Percentiles rank a stretch among this genome's conserved stretches.
These are phyloP conservation scores for Pomatorhinus ruficollis DNA, from an alignment of 2,113 vertebrate genomes.

Conservation along the genomic window DNA sequence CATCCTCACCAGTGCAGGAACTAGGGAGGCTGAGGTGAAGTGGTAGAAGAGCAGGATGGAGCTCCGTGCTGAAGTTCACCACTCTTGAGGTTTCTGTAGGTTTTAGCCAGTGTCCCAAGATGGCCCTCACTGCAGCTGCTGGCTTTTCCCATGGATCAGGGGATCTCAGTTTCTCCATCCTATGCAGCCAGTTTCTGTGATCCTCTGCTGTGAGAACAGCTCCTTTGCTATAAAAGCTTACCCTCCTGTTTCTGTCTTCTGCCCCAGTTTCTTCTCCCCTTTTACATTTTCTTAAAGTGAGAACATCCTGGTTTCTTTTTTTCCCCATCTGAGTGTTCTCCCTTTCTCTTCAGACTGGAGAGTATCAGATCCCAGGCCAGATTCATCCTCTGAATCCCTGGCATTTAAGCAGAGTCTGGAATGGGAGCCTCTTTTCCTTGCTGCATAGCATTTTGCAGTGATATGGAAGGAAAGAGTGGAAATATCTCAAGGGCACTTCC, in stretches of 20 bases:
- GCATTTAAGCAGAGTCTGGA: background rate
- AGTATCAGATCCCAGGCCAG: background rate
- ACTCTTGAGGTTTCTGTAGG: background rate
- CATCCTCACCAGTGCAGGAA: background rate
- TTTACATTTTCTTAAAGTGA: background rate
- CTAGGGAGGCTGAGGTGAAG: rapidly evolving
- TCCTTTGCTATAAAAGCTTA: background rate
- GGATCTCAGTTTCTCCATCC: background rate
- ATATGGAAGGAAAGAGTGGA: background rate
- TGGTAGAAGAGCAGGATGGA: background rate
- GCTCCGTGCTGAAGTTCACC: background rate
- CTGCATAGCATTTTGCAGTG: background rate
- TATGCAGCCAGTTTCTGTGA: background rate
- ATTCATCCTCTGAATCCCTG: background rate
- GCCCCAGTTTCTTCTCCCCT: background rate
- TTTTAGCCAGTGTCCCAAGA: background rate
- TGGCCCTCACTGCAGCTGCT: background rate
- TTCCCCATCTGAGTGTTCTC: background rate
- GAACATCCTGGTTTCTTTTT: background rate
- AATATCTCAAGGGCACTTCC: background rate
- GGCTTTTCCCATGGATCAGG: background rate
- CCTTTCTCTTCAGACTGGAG: background rate
- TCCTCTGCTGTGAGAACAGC: background rate
- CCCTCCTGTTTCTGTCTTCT: background rate
- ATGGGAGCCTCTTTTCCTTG: background rate